Evolutionary conservation across 2,113 vertebrate species (phyloP).

Genomic region (Chinchilla lanigera): DNA sequence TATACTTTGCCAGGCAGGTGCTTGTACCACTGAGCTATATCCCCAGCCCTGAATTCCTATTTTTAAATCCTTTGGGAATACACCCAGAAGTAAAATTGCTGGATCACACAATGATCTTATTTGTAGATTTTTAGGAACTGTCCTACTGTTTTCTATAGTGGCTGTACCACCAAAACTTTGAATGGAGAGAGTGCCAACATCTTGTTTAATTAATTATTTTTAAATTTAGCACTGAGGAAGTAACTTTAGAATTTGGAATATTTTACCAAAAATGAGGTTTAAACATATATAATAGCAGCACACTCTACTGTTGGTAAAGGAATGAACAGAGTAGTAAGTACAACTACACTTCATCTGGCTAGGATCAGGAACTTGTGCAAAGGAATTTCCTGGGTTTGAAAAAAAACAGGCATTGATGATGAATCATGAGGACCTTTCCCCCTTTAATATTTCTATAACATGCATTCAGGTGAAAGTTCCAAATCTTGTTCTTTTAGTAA

Average conservation of each 20-base stretch:
- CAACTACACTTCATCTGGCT: slow-evolving; percentile 14
- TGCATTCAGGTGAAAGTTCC: slow-evolving; percentile 63
- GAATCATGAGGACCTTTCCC: neutral
- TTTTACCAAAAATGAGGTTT: slow-evolving; percentile 31
- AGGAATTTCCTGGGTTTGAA: slow-evolving; percentile 61
- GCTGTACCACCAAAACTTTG: neutral
- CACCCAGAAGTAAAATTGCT: slow-evolving; percentile 29
- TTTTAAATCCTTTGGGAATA: slow-evolving; percentile 28
- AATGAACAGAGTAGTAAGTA: slow-evolving; percentile 38
- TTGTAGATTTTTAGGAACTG: slow-evolving; percentile 59
- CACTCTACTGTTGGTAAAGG: neutral
- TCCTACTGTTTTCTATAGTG: slow-evolving; percentile 1
- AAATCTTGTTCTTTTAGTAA: slow-evolving; percentile 55
- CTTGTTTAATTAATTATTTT: slow-evolving; percentile 53
- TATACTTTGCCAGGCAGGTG: too few species aligned
- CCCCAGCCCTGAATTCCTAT: too few species aligned
- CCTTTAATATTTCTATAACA: slow-evolving; percentile 45
- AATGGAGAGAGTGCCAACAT: slow-evolving; percentile 27
- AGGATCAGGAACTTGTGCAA: slow-evolving; percentile 32
- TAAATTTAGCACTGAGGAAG: slow-evolving; percentile 28
- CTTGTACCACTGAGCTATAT: too few species aligned
- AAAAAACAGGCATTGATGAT: slow-evolving; percentile 60
- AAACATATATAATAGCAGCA: slow-evolving; percentile 53
- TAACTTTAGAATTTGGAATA: slow-evolving; percentile 82
- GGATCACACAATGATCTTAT: slow-evolving; percentile 34